Evolutionary conservation across 2,113 vertebrate genomes (phyloP), one percentile per base, ranked within the genome.

Genomic region (Phrynosoma platyrhinos): DNA sequence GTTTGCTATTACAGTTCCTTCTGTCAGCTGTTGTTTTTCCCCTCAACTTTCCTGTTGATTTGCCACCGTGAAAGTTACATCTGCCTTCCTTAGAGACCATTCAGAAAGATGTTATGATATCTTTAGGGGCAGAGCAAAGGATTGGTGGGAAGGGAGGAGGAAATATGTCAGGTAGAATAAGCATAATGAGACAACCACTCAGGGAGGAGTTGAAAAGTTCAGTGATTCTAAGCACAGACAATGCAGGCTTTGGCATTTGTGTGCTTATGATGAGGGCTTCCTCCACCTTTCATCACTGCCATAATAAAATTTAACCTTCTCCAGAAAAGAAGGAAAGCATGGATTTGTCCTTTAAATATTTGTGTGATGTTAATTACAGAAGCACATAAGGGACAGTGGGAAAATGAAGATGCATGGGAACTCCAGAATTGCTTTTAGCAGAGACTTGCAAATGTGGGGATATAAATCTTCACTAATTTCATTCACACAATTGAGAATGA

Each of bases 151-250:
- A 68, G 23, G 16, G 94, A 91, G 72, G 66, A 47, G 79, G 91
- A 96, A 95, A 83, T 94, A 93, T 93, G 93, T 95, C 94, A 95
- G 93, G 91, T 86, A 91, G 91, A 92, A 94, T 90, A 91, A 96
- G 86, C 90, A 74, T 92, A 94, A 94, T 92, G 90, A 94, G 95
- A 94, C 86, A 92, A 90, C 81, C 82, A 91, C 85, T 94, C 88
- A 78, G 0, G 0, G 53, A 74, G 86, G 83, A 94, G 92, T 93
- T 94, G 87, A 93, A 91, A 94, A 94, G 94, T 95, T 96, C 93
- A 95, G 85, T 91, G 95, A 90, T 93, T 93, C 47, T 92, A 91
- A 92, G 94, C 84, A 89, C 69, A 83, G 93, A 95, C 93, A 92
- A 94, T 93, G 92, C 92, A 92, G 90, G 86, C 77, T 90, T 89